phyloP scores from a whole-genome alignment of 2,888 invertebrate genomes.

The Tiliacea citrago region DNA sequence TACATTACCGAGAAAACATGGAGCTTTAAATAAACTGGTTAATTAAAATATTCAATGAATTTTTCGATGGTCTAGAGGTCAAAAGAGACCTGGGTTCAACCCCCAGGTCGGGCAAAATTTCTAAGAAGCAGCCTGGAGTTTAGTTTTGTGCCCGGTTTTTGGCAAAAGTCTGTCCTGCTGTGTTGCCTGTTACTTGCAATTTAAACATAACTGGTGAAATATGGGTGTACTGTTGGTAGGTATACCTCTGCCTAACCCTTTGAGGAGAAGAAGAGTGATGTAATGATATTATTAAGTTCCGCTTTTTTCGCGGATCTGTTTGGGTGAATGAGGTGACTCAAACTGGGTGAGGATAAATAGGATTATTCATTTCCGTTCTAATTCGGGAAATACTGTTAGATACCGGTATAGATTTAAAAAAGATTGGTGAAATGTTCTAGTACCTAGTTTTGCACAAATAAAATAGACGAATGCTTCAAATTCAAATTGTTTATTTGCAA shows the following conservation, averaged over 20 bases:
- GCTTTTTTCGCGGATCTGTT: constrained; percentile 11
- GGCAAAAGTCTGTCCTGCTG: not conserved
- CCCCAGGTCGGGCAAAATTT: not conserved
- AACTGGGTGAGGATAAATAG: constrained; percentile 39
- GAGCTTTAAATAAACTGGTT: constrained; percentile 18
- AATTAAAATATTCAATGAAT: not conserved
- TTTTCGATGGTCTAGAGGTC: too few species aligned
- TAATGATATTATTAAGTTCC: constrained; percentile 6
- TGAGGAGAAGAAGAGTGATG: not conserved
- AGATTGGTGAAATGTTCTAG: not conserved
- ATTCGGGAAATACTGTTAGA: constrained; percentile 17
- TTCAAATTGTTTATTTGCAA: too few species aligned
- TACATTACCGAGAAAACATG: constrained; percentile 11
- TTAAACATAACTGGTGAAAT: not conserved
- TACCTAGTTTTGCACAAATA: not conserved
- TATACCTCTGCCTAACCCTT: not conserved
- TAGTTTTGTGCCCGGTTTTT: not conserved
- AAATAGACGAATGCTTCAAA: not conserved
- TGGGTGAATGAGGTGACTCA: constrained; percentile 42
- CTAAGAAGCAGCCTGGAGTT: not conserved
- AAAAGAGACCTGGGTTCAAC: not conserved
- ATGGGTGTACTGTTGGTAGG: not conserved
- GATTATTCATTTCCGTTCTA: constrained; percentile 47
- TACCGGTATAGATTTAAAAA: constrained; percentile 24
- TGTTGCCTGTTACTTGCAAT: not conserved